Percentiles rank a stretch among this genome's conserved stretches.
Evolutionary conservation across 2,797 vertebrate genomes (phyloP).

Genomic region (Crocidura indochinensis): DNA sequence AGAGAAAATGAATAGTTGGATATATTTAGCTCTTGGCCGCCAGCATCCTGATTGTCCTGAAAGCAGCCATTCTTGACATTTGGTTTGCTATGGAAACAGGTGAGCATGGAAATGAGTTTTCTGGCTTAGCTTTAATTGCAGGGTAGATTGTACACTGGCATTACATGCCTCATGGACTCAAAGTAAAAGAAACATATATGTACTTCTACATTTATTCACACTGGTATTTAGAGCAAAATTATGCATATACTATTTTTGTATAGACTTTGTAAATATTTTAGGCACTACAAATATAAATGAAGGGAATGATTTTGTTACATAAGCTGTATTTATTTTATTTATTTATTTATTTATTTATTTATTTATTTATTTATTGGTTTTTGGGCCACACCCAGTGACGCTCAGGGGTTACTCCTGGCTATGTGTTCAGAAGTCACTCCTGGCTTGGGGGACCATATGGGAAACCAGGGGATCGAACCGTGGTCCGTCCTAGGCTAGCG

Average conservation of each 20-base stretch:
- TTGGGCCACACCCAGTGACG: no score
- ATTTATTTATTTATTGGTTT: no score
- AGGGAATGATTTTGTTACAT: neutral
- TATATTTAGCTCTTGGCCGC: constrained; percentile 14
- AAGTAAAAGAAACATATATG: neutral
- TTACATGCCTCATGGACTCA: neutral
- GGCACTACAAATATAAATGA: constrained; percentile 6
- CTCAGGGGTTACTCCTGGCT: no score
- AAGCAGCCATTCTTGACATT: constrained; percentile 18
- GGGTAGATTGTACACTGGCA: neutral
- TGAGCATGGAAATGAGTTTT: neutral
- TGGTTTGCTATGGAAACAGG: constrained; percentile 15
- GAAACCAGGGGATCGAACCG: no score
- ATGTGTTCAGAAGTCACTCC: no score
- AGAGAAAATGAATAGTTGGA: neutral
- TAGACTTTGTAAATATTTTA: constrained; percentile 8
- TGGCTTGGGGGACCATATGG: no score
- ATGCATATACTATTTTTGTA: neutral
- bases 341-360: no score
- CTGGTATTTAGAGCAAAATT: constrained; percentile 26
- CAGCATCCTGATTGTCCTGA: constrained; percentile 16
- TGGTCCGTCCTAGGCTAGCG: no score
- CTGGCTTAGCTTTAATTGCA: neutral
- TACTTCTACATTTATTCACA: constrained; percentile 31
- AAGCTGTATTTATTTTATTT: constrained; percentile 1